A percentile compares a stretch with the other conserved stretches of the same genome.
Conservation (phyloP, 2,113 vertebrate species). For the Phoenicopterus ruber region DNA sequence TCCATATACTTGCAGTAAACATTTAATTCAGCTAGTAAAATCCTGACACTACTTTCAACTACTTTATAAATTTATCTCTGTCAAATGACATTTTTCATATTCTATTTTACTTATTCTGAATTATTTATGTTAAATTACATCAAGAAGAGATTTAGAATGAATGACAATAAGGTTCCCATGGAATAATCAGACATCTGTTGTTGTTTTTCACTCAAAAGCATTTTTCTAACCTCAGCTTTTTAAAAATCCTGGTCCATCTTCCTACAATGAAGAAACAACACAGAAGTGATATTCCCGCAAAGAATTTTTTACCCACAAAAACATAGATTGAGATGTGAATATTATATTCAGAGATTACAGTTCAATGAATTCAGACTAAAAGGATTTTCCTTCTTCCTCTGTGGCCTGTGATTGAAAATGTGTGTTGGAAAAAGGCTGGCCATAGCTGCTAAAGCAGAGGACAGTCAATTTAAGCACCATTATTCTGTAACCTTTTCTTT, state of each 20-base stretch:
- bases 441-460: neutral
- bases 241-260: neutral
- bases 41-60: neutral
- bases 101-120: slow-evolving; percentile 52
- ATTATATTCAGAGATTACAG: slow-evolving; percentile 23
- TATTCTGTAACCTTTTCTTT: neutral
- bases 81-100: slow-evolving; percentile 50
- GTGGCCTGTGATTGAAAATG: slow-evolving; percentile 13
- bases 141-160: slow-evolving; percentile 33
- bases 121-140: slow-evolving; percentile 64
- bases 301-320: neutral
- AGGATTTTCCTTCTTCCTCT: slow-evolving; percentile 11
- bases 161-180: slow-evolving; percentile 44
- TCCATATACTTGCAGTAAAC: neutral
- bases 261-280: neutral
- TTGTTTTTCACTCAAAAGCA: slow-evolving; percentile 57
- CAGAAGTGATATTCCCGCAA: neutral
- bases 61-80: slow-evolving; percentile 4
- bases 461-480: neutral
- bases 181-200: slow-evolving; percentile 66
- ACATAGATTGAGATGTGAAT: neutral
- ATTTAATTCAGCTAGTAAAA: slow-evolving; percentile 21
- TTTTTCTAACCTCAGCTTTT: slow-evolving; percentile 42
- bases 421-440: neutral
- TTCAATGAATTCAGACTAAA: slow-evolving; percentile 25